Percentiles rank a stretch among this genome's conserved stretches.
Evolutionary conservation across 2,113 vertebrate genomes (phyloP).

Genomic region (Brevimyrus niger): DNA sequence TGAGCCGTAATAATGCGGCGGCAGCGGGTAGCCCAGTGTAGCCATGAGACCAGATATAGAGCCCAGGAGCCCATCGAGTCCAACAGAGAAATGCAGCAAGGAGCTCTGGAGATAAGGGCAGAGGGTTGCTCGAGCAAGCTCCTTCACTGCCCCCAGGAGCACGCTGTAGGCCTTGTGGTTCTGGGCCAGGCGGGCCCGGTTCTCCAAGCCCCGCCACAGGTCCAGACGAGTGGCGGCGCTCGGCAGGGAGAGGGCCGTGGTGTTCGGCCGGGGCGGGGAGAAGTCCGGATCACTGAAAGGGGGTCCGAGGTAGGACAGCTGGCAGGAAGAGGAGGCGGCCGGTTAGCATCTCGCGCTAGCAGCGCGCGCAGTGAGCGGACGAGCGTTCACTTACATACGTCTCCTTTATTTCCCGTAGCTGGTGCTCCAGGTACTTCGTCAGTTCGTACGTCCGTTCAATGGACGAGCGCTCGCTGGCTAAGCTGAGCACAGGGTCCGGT

Average conservation of each 20-base stretch:
- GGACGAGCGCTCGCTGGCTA: constrained; percentile 73
- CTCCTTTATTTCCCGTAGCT: constrained; percentile 87
- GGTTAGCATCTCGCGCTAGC: background rate
- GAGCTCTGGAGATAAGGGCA: constrained; percentile 80
- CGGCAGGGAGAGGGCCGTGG: constrained; percentile 73
- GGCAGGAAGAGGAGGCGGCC: constrained; percentile 27
- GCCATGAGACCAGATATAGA: constrained; percentile 89
- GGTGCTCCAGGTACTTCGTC: constrained; percentile 93
- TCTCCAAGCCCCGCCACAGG: constrained; percentile 84
- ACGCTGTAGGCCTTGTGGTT: constrained; percentile 91
- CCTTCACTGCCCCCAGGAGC: constrained; percentile 80
- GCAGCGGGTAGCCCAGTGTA: constrained; percentile 73
- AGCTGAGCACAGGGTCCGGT: constrained; percentile 64
- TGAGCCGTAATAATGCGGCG: constrained; percentile 41
- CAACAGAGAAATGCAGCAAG: constrained; percentile 84
- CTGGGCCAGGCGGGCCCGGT: constrained; percentile 81
- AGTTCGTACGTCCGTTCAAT: constrained; percentile 95
- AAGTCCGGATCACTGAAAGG: constrained; percentile 95
- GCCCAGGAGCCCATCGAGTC: constrained; percentile 82
- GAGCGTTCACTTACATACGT: constrained; percentile 76
- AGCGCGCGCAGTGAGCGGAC: too few relatives aligned
- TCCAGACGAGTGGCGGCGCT: constrained; percentile 86
- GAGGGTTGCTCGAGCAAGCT: constrained; percentile 73
- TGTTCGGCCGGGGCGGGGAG: constrained; percentile 80
- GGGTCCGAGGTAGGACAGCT: constrained; percentile 90